A percentile compares a stretch with the other conserved stretches of the same genome.
These are phyloP conservation scores for Gadus macrocephalus DNA, from an alignment of 2,113 vertebrate genomes.

Conservation along the genomic window DNA sequence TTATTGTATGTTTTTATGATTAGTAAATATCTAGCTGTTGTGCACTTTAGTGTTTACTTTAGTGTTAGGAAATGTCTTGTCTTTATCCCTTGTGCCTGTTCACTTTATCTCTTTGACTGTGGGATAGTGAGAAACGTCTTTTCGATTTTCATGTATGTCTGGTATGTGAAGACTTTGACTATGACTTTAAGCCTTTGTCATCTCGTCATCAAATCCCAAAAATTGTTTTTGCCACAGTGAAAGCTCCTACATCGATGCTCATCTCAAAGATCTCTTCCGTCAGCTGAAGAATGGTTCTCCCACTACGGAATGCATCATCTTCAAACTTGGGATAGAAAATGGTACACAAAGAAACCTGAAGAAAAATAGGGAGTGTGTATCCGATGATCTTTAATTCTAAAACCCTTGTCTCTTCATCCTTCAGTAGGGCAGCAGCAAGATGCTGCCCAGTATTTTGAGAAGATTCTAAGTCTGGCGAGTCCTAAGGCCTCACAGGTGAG, in stretches of 20 bases:
- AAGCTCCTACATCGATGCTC: slow-evolving; percentile 16
- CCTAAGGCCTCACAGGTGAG: slow-evolving; percentile 33
- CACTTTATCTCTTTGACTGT: too few species aligned
- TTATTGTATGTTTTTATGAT: too few species aligned
- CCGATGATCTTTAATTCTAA: too few species aligned
- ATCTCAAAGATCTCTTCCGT: slow-evolving; percentile 51
- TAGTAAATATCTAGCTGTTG: too few species aligned
- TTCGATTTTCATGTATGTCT: too few species aligned
- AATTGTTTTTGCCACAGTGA: neutral
- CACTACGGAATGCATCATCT: slow-evolving; percentile 18
- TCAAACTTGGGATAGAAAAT: slow-evolving; percentile 37
- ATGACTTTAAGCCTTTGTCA: too few species aligned
- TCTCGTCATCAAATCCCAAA: too few species aligned
- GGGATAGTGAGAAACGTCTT: too few species aligned
- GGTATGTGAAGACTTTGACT: too few species aligned
- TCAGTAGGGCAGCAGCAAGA: slow-evolving; percentile 52
- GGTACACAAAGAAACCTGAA: slow-evolving; percentile 34
- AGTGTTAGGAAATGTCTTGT: too few species aligned
- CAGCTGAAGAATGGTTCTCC: accelerated
- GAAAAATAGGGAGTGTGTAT: neutral
- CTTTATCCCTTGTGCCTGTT: too few species aligned
- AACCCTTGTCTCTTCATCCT: neutral
- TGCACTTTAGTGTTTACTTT: too few species aligned
- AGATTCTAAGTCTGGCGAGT: slow-evolving; percentile 39
- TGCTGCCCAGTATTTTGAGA: slow-evolving; percentile 61